Conservation (phyloP, 2,888 invertebrate genomes). For the Ditula angustiorana region DNA sequence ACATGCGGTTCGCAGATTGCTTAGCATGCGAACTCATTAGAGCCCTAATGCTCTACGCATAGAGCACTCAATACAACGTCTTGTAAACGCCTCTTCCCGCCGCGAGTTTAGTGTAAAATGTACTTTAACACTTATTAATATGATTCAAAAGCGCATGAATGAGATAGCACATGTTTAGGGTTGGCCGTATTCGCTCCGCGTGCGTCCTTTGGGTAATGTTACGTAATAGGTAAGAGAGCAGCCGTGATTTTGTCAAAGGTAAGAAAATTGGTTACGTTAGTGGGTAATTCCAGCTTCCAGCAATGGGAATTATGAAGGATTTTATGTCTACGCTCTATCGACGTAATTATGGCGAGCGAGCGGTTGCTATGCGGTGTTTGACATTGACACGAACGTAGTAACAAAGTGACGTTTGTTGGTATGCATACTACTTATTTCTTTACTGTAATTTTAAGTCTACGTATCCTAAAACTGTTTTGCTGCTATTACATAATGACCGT, state of each 20-base stretch:
- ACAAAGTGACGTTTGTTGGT: neutral
- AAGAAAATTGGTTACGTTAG: constrained; percentile 84
- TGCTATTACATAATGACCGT: too few species aligned
- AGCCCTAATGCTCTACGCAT: constrained; percentile 65
- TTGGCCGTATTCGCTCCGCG: constrained; percentile 72
- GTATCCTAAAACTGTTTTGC: too few species aligned
- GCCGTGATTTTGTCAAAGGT: constrained; percentile 84
- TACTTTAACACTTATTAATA: constrained; percentile 71
- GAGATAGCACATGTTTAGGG: constrained; percentile 56
- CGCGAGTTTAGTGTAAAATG: constrained; percentile 56
- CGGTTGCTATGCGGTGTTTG: neutral
- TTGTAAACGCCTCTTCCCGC: constrained; percentile 61
- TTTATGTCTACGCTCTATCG: constrained; percentile 22
- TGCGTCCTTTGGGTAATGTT: constrained; percentile 83
- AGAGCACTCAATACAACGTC: constrained; percentile 67
- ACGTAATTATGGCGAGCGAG: constrained; percentile 15
- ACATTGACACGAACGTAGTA: neutral
- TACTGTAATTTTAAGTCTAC: too few species aligned
- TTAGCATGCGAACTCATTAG: constrained; percentile 65
- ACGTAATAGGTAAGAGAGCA: constrained; percentile 78
- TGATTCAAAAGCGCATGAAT: constrained; percentile 64
- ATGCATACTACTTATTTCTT: too few species aligned
- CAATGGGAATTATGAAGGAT: constrained; percentile 66
- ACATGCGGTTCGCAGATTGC: constrained; percentile 58
- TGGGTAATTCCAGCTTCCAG: constrained; percentile 73